Conservation (phyloP, 2,113 vertebrate species). For the Felis chaus region DNA sequence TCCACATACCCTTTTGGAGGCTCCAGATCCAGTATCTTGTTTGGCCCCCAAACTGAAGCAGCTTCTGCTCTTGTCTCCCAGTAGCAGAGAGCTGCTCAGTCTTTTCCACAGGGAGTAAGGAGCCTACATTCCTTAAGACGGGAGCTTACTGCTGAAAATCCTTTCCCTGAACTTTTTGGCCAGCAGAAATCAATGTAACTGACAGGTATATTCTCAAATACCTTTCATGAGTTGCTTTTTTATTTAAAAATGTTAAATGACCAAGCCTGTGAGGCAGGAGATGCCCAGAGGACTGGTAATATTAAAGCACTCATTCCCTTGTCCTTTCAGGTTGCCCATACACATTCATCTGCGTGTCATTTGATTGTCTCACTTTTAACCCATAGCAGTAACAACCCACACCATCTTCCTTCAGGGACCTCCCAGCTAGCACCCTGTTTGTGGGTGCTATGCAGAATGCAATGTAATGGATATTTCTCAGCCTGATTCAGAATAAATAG, state of each 20-base stretch:
- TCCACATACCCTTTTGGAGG: conserved; percentile 12
- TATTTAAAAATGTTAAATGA: conserved; percentile 46
- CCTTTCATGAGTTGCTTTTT: conserved; percentile 52
- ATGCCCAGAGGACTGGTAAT: conserved; percentile 19
- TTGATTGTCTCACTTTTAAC: conserved; percentile 51
- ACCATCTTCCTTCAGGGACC: conserved; percentile 65
- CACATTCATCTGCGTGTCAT: conserved; percentile 34
- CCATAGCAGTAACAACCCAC: conserved; percentile 50
- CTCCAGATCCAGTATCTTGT: conserved; percentile 46
- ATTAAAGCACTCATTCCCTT: conserved; percentile 38
- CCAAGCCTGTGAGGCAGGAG: conserved; percentile 1
- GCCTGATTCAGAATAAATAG: conserved; percentile 62
- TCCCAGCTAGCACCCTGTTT: conserved; percentile 33
- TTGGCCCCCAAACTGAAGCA: conserved; percentile 31
- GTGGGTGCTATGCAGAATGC: conserved; percentile 55
- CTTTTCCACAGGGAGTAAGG: conserved; percentile 37
- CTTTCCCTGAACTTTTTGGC: conserved; percentile 41
- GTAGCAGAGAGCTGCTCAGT: background rate
- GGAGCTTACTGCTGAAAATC: conserved; percentile 53
- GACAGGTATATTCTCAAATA: conserved; percentile 32
- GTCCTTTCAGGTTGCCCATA: conserved; percentile 1
- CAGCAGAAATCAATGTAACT: conserved; percentile 62
- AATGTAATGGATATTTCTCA: conserved; percentile 62
- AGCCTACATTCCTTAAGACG: conserved; percentile 59
- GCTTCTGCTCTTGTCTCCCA: conserved; percentile 36